Evolutionary conservation across 1,140 invertebrate genomes (phyloP).

Genomic region (Drosophila hydei): DNA sequence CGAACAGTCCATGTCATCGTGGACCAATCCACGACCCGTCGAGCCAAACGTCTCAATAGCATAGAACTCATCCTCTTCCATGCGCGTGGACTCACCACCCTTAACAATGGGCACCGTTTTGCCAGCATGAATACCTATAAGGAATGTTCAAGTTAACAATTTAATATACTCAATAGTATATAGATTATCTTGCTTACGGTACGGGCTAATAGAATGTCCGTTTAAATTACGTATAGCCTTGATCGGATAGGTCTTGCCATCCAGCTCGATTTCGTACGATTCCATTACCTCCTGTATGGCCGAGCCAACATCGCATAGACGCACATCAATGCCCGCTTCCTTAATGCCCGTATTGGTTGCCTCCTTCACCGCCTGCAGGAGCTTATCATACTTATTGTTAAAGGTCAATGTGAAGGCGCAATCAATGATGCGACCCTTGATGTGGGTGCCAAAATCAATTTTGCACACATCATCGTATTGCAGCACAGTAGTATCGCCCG

Average conservation of each 20-base stretch:
- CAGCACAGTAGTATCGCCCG: constrained; percentile 97
- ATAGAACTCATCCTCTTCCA: constrained; percentile 99
- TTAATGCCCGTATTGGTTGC: constrained; percentile 99
- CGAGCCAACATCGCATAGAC: constrained; percentile 98
- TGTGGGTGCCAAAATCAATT: constrained; percentile 99
- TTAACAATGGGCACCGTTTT: constrained; percentile 99
- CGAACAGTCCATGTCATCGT: constrained; percentile 99
- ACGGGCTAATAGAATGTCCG: constrained; percentile 98
- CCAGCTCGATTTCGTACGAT: constrained; percentile 98
- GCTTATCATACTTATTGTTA: constrained; percentile 97
- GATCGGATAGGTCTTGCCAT: constrained; percentile 98
- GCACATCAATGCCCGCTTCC: constrained; percentile 97
- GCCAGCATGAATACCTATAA: constrained; percentile 97
- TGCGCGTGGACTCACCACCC: constrained; percentile 97
- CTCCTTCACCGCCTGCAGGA: constrained; percentile 98
- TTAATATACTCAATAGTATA: neutral
- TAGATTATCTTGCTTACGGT: constrained; percentile 86
- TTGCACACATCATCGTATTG: constrained; percentile 99
- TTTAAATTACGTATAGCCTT: constrained; percentile 99
- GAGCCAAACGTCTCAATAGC: constrained; percentile 99
- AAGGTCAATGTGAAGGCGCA: constrained; percentile 99
- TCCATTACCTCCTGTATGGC: constrained; percentile 99
- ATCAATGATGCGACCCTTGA: constrained; percentile 99
- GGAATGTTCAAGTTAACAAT: neutral
- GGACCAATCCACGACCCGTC: constrained; percentile 97